Percentiles rank a stretch among this genome's conserved stretches.
Evolutionary conservation across 1,140 invertebrate genomes (phyloP).

Genomic region (Procambarus clarkii): DNA sequence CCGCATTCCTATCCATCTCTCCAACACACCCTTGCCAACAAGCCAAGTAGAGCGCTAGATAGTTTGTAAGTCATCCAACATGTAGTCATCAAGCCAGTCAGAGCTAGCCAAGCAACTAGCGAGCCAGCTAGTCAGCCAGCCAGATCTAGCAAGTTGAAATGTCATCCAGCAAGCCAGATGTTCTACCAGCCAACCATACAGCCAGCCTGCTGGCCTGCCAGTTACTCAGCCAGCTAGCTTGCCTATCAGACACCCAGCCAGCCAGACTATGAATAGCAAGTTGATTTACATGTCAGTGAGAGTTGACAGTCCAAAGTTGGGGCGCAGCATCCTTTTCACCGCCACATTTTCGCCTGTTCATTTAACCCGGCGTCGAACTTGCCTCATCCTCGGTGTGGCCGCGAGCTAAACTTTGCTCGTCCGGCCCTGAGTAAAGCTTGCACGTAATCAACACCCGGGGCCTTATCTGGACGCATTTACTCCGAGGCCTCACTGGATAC

Average conservation of each 20-base stretch:
- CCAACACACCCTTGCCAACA: too few relatives aligned
- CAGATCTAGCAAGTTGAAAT: too few relatives aligned
- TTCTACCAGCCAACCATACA: background rate
- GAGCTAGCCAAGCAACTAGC: too few relatives aligned
- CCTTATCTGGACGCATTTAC: slow-evolving; percentile 44
- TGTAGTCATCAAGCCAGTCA: too few relatives aligned
- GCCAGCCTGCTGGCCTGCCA: background rate
- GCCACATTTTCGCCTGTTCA: slow-evolving; percentile 25
- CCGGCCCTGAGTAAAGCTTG: slow-evolving; percentile 37
- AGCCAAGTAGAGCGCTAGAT: too few relatives aligned
- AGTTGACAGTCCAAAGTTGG: background rate
- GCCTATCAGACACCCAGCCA: too few relatives aligned
- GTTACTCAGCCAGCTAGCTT: too few relatives aligned
- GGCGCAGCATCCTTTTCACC: background rate
- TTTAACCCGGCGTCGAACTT: slow-evolving; percentile 43
- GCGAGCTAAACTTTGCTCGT: slow-evolving; percentile 40
- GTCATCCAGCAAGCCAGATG: too few relatives aligned
- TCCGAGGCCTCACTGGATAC: background rate
- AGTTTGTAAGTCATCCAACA: too few relatives aligned
- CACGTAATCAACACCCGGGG: slow-evolving; percentile 41
- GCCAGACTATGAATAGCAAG: background rate
- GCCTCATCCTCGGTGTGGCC: slow-evolving; percentile 21
- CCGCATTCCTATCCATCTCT: too few relatives aligned
- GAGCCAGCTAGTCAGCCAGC: too few relatives aligned
- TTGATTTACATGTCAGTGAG: background rate